Base-by-base conservation (phyloP, 2,888 invertebrate species). In the Tenthredo livida region DNA sequence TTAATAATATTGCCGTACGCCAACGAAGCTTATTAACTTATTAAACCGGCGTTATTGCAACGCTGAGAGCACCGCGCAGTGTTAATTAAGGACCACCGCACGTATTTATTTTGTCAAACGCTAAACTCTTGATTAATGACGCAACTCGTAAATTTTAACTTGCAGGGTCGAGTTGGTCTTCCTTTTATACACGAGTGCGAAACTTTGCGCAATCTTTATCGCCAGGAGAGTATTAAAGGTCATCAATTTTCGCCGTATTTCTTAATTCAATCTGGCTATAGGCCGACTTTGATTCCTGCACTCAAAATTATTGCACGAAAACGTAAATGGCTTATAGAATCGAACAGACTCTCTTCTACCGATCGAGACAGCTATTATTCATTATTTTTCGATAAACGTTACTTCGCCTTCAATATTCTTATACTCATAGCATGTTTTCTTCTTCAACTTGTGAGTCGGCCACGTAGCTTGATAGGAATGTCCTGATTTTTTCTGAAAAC, bases 51-150 rank as follows among this genome's bases (percentile, higher is more conserved):
- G 58, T 58, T 58, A 58, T 80, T 77, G 50, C 75, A 77, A 29
- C 25, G 75, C 29, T 77, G 50, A 77, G 75, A 77, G n/a, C 33
- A 58, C 21, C 47, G 61, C 70, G 77, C 75, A 70, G 67, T 85
- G 86, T 88, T 87, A 88, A 90, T 89, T 87, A 87, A 87, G 86
- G 85, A 84, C 84, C 43, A 61, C 80, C 83, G 54, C 84, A 85
- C 87, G 84, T 88, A 88, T 88, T 86, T 86, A 87, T 87, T 86
- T 87, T 87, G 88, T 88, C 88, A 87, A 87, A 88, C 86, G 86
- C 87, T 88, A 88, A 85, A 86, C 85, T 87, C 82, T 84, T 88
- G 87, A 88, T 88, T 88, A 87, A 88, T 85, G 86, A 86, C 65
- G 85, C 84, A 10, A 40, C 80, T 80, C 33, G 87, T 89, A 87